Evolutionary conservation across 2,797 vertebrate genomes (phyloP).

Genomic region (Vireo griseus): DNA sequence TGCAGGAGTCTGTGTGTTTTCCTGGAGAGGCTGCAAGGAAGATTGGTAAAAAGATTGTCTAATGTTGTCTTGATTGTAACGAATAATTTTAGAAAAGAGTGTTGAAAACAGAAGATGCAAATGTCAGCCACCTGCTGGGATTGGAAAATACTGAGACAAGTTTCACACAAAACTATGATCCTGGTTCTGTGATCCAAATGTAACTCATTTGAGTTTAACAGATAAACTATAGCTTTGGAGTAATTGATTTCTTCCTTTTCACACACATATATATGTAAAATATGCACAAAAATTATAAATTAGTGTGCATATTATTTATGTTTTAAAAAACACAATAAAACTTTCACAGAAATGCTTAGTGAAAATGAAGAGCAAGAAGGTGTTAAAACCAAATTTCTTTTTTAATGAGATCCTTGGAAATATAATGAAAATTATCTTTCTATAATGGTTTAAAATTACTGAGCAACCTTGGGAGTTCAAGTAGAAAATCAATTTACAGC

Average conservation of each 20-base stretch:
- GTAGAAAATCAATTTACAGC: conserved; percentile 52
- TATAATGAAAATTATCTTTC: conserved; percentile 25
- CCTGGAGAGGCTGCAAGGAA: neutral
- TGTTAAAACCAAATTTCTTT: neutral
- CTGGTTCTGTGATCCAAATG: neutral
- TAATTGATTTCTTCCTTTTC: neutral
- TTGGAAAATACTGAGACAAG: neutral
- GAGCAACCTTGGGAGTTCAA: conserved; percentile 41
- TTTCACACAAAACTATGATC: neutral
- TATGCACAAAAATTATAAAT: neutral
- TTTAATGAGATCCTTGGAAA: neutral
- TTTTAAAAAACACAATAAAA: neutral
- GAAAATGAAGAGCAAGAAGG: neutral
- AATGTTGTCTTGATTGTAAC: neutral
- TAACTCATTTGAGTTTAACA: neutral
- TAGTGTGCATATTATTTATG: neutral
- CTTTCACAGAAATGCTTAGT: neutral
- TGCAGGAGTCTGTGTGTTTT: neutral
- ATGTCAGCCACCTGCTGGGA: neutral
- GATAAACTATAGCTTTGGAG: neutral
- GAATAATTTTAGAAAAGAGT: neutral
- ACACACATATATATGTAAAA: neutral
- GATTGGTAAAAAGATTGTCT: neutral
- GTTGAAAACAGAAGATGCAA: neutral
- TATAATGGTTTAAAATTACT: conserved; percentile 40